Conservation (phyloP, 2,113 vertebrate species). For the Eidolon helvum region DNA sequence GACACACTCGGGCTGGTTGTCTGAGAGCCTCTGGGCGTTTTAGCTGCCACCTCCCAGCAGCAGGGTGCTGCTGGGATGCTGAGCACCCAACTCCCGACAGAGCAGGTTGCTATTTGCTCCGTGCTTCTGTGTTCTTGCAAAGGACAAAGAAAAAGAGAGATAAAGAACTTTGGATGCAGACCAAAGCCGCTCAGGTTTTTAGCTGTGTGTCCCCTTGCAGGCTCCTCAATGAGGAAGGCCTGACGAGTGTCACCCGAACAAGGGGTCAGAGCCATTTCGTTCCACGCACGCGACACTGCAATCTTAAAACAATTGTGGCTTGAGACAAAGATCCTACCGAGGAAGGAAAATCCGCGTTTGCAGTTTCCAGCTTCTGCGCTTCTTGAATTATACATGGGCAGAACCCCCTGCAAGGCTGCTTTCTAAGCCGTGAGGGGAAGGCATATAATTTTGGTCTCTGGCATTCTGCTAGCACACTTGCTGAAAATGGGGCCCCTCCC, state of each 20-base stretch:
- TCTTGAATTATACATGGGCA: conserved; percentile 69
- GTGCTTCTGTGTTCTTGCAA: conserved; percentile 1
- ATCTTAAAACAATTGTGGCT: conserved; percentile 31
- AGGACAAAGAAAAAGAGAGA: conserved; percentile 30
- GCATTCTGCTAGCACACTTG: conserved; percentile 57
- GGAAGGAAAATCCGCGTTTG: conserved; percentile 20
- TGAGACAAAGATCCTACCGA: conserved; percentile 19
- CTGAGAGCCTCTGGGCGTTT: not conserved
- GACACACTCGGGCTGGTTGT: not conserved
- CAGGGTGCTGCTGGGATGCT: not conserved
- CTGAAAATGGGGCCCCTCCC: conserved; percentile 32
- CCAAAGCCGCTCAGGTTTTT: not conserved
- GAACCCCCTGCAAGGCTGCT: conserved; percentile 40
- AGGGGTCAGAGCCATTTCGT: not conserved
- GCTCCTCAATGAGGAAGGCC: not conserved
- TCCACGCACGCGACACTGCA: not conserved
- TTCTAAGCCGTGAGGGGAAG: conserved; percentile 23
- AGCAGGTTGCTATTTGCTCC: not conserved
- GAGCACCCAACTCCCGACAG: not conserved
- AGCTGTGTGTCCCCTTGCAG: not conserved
- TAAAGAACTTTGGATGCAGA: not conserved
- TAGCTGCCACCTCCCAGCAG: no score
- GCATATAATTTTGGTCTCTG: conserved; percentile 51
- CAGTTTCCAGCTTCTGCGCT: conserved; percentile 15
- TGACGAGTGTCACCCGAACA: conserved; percentile 4